Evolutionary conservation across 1,140 invertebrate species (phyloP).

Genomic region (Acromyrmex charruanus): DNA sequence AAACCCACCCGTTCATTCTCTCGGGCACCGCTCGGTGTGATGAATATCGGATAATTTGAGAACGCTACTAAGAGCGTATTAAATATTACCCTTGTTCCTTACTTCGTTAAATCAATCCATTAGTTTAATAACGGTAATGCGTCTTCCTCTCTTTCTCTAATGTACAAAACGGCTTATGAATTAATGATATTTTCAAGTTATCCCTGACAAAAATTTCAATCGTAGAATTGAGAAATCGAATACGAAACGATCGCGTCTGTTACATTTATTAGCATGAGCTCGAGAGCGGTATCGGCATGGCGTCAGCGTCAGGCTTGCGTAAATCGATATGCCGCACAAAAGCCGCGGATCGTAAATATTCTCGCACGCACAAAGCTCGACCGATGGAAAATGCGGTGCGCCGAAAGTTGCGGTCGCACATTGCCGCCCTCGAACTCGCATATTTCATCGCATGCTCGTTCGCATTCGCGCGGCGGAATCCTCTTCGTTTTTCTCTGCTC

Average conservation of each 20-base stretch:
- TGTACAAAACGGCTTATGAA: not conserved
- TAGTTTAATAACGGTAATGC: not conserved
- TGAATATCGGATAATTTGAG: conserved; percentile 55
- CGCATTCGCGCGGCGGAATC: not conserved
- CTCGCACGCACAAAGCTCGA: conserved; percentile 49
- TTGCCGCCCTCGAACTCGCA: conserved; percentile 34
- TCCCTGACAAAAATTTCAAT: not conserved
- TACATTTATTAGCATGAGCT: conserved; percentile 13
- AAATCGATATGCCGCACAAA: conserved; percentile 70
- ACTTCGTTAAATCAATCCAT: conserved; percentile 38
- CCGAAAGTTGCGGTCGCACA: conserved; percentile 68
- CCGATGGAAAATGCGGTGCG: conserved; percentile 60
- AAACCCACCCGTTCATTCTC: conserved; percentile 18
- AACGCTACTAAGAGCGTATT: conserved; percentile 39
- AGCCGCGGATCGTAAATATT: conserved; percentile 74
- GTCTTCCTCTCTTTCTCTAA: not conserved
- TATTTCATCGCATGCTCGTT: conserved; percentile 35
- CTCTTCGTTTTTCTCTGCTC: not conserved
- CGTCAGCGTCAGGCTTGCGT: not conserved
- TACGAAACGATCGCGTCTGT: not conserved
- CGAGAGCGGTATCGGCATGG: not conserved
- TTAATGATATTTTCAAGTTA: not conserved
- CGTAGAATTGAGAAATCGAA: not conserved
- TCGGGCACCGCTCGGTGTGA: not conserved
- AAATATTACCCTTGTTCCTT: conserved; percentile 47